Evolutionary conservation across 2,797 vertebrate genomes (phyloP), one percentile per base, ranked within the genome.

Genomic region (Sebastes iracundus): DNA sequence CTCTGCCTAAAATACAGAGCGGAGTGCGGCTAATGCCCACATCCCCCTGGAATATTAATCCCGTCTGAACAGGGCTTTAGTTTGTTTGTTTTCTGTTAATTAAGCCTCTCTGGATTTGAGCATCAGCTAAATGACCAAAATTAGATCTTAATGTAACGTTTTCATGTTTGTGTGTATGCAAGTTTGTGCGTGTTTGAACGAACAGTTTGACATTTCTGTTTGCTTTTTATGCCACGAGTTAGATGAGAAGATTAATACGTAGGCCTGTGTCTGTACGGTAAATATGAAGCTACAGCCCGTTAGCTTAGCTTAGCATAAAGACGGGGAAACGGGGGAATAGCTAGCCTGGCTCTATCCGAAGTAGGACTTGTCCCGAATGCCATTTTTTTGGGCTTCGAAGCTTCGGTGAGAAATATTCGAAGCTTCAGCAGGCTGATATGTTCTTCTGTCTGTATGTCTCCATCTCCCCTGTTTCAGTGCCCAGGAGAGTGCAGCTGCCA

Each of bases 31-130:
- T 14, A 49, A 65, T 12, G 46, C 28, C 18, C 27, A 59, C 33
- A 46, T 42, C 35, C 75, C 11, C 9, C 55, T 27, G 35, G 65
- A 80, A 69, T 82, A 81, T 71, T 60, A 84, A 79, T 86, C 83
- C 75, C 13, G 32, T 35, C 59, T 68, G 72, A 74, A 71, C 52
- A 46, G 1, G n/a, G 70, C 28, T 72, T 75, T 33, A 63, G 9
- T 79, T 49, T n/a, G 20, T 79, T 75, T 71, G 67, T 73, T 74
- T 79, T 77, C 66, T 59, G 18, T 61, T 73, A 63, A 81, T 72
- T 42, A 55, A 77, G 55, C 71, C 77, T n/a, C 27, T 75, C 38
- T 58, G 59, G 81, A 79, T 76, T 81, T 76, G 23, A 72, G 59
- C 7, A 2, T 35, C 27, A 46, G 16, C 28, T 33, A 27, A 67